A percentile compares a stretch with the other conserved stretches of the same genome.
These are phyloP conservation scores for Eulimnadia texana DNA, from an alignment of 1,140 invertebrate genomes.

Conservation along the genomic window DNA sequence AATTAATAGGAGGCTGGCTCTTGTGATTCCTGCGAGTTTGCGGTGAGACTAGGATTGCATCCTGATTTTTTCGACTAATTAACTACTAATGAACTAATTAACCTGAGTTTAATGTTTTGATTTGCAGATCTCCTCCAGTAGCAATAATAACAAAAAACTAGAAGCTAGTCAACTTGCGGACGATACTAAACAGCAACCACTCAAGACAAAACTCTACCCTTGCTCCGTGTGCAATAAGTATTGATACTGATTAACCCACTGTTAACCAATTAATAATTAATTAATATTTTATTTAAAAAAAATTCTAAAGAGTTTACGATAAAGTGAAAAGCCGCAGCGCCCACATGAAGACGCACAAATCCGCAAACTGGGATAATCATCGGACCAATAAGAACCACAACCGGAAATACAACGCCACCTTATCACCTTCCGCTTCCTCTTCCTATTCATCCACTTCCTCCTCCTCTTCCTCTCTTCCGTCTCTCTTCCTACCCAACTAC, in stretches of 20 bases:
- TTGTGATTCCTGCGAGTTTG: background rate
- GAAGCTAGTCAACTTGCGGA: background rate
- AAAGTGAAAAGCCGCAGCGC: constrained; percentile 96
- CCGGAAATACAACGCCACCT: background rate
- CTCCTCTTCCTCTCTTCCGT: constrained; percentile 5
- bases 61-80: background rate
- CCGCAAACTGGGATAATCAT: background rate
- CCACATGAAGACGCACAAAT: constrained; percentile 87
- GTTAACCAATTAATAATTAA: too few relatives aligned
- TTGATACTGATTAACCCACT: background rate
- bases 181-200: background rate
- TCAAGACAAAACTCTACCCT: background rate
- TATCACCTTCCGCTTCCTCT: background rate
- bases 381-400: background rate
- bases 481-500: background rate
- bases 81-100: background rate
- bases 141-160: background rate
- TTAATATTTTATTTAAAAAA: too few relatives aligned
- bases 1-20: background rate
- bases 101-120: too few relatives aligned
- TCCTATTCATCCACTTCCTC: background rate
- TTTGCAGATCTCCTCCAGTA: background rate
- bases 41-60: background rate
- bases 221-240: background rate
- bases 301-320: constrained; percentile 34